These are phyloP conservation scores for Copidosoma floridanum DNA, from an alignment of 1,140 invertebrate species.

Conservation along the genomic window DNA sequence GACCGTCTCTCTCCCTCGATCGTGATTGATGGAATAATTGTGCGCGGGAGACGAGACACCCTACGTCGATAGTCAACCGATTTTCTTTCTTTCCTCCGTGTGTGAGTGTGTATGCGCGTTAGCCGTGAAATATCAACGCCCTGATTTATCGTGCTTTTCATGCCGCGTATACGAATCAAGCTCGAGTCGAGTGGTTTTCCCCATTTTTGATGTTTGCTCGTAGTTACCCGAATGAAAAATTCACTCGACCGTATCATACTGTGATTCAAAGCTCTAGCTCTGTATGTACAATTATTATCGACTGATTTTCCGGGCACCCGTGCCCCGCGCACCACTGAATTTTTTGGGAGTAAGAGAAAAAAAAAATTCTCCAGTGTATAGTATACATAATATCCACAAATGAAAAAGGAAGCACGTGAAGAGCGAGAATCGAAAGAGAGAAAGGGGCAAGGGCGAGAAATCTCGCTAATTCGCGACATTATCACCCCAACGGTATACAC, in stretches of 20 bases:
- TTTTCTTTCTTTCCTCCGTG: neutral
- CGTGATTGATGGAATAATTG: slow-evolving; percentile 53
- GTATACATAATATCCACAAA: too few relatives aligned
- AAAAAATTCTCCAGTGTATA: too few relatives aligned
- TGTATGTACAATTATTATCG: too few relatives aligned
- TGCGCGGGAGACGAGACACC: too few relatives aligned
- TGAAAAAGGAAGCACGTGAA: too few relatives aligned
- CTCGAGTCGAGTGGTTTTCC: neutral
- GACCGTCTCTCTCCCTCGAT: slow-evolving; percentile 45
- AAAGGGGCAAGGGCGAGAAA: slow-evolving; percentile 40
- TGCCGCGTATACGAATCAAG: neutral
- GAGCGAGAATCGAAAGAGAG: neutral
- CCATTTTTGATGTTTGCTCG: too few relatives aligned
- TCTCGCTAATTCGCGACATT: slow-evolving; percentile 53
- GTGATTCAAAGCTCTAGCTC: too few relatives aligned
- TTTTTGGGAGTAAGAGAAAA: slow-evolving; percentile 30
- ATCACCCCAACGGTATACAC: slow-evolving; percentile 48
- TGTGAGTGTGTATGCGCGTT: slow-evolving; percentile 1
- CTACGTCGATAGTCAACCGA: too few relatives aligned
- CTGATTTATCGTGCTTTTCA: slow-evolving; percentile 17
- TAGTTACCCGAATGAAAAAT: too few relatives aligned
- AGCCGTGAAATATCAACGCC: slow-evolving; percentile 13
- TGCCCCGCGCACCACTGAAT: slow-evolving; percentile 18
- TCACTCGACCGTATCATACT: too few relatives aligned
- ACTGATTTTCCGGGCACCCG: too few relatives aligned